phyloP scores from a whole-genome alignment of 2,888 invertebrate species.

The Cloeon dipterum region DNA sequence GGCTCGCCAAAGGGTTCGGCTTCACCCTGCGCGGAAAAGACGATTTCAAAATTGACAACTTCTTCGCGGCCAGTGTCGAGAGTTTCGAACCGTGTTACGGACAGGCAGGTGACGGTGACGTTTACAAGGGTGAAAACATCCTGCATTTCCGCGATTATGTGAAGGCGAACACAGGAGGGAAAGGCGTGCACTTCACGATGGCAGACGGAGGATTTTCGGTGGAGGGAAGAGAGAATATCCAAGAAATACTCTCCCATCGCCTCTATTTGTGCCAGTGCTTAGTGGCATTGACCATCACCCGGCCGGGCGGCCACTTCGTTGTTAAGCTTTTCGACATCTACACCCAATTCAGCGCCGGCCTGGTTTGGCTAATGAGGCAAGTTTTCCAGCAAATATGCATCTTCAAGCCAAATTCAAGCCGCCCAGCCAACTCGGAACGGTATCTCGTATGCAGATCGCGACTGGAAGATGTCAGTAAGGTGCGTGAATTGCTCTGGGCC shows the following conservation, averaged over 20 bases:
- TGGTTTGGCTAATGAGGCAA: slow-evolving; percentile 81
- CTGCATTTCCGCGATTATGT: slow-evolving; percentile 51
- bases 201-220: slow-evolving; percentile 96
- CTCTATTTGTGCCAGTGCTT: slow-evolving; percentile 87
- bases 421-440: slow-evolving; percentile 94
- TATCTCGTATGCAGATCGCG: slow-evolving; percentile 35
- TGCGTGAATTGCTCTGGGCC: slow-evolving; percentile 42
- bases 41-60: slow-evolving; percentile 68
- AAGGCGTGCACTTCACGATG: slow-evolving; percentile 91
- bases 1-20: slow-evolving; percentile 86
- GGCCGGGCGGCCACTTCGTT: slow-evolving; percentile 70
- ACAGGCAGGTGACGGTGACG: slow-evolving; percentile 58
- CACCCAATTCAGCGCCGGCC: slow-evolving; percentile 78
- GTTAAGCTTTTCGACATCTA: slow-evolving; percentile 93
- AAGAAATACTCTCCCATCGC: slow-evolving; percentile 86
- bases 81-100: slow-evolving; percentile 90
- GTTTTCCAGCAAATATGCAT: slow-evolving; percentile 70
- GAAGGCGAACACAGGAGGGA: slow-evolving; percentile 39
- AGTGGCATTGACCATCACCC: slow-evolving; percentile 65
- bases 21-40: slow-evolving; percentile 66
- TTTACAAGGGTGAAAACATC: slow-evolving; percentile 72
- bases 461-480: slow-evolving; percentile 31
- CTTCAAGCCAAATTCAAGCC: slow-evolving; percentile 86
- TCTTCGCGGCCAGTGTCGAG: slow-evolving; percentile 65
- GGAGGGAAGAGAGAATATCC: slow-evolving; percentile 81